Conservation (phyloP, 2,888 invertebrate genomes). For the Anoplius nigerrimus region DNA sequence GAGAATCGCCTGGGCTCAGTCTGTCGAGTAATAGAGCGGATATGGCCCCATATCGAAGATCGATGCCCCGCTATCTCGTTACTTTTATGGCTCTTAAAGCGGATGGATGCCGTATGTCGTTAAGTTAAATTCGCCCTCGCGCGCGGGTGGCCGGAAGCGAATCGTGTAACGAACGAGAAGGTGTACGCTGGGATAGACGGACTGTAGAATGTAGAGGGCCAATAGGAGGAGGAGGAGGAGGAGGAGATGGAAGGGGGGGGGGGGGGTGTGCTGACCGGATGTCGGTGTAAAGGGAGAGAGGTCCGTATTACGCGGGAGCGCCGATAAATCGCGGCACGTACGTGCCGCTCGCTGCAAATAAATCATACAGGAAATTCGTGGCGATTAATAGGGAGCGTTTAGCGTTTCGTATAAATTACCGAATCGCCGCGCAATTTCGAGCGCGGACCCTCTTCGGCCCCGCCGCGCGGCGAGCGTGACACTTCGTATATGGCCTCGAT, state of each 20-base stretch:
- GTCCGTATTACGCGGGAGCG: too few species aligned
- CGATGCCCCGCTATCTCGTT: constrained; percentile 34
- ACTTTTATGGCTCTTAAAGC: constrained; percentile 13
- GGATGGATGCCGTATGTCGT: constrained; percentile 9
- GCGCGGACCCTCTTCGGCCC: too few species aligned
- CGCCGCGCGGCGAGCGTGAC: too few species aligned
- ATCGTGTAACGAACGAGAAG: constrained; percentile 4
- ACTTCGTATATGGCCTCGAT: too few species aligned
- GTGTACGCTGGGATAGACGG: constrained; percentile 6
- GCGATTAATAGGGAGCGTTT: too few species aligned
- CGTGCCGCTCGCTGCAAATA: background rate
- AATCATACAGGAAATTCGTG: background rate
- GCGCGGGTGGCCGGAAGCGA: background rate
- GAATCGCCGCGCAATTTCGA: too few species aligned
- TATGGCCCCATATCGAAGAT: constrained; percentile 43
- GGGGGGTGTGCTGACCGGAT: too few species aligned
- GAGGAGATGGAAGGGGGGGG: background rate
- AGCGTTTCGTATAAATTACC: too few species aligned
- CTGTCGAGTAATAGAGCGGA: constrained; percentile 38
- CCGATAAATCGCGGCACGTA: background rate
- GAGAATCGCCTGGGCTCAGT: constrained; percentile 31
- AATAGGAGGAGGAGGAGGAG: constrained; percentile 5
- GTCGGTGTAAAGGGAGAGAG: too few species aligned
- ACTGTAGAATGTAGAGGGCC: background rate
- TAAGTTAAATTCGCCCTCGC: background rate